Conservation (phyloP, 2,888 invertebrate genomes). For the Chalcis sispes region DNA sequence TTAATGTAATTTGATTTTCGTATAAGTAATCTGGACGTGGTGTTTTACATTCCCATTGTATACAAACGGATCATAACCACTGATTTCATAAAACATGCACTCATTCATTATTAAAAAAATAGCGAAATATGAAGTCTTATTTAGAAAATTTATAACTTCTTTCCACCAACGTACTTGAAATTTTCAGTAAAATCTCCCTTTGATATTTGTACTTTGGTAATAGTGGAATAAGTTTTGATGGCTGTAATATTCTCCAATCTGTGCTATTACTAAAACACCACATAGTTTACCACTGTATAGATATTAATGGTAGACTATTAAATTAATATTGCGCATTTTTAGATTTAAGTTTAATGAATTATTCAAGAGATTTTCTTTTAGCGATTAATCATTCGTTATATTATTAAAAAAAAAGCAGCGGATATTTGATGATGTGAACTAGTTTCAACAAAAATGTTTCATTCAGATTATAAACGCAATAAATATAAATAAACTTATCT, state of each 20-base stretch:
- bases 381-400: conserved; percentile 51
- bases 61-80: conserved; percentile 54
- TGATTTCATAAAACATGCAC: conserved; percentile 51
- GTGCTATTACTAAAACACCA: conserved; percentile 26
- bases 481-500: conserved; percentile 61
- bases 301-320: conserved; percentile 49
- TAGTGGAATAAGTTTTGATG: conserved; percentile 9
- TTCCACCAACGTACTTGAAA: conserved; percentile 44
- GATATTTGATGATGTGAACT: conserved; percentile 59
- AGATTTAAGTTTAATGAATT: conserved; percentile 57
- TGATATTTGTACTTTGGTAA: conserved; percentile 55
- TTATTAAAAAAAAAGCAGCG: conserved; percentile 51
- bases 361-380: conserved; percentile 53
- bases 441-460: conserved; percentile 65
- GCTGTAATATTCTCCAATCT: conserved; percentile 17
- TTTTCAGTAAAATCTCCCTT: conserved; percentile 44
- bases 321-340: conserved; percentile 54
- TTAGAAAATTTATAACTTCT: conserved; percentile 47
- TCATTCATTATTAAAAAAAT: conserved; percentile 56
- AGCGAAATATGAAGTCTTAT: conserved; percentile 45
- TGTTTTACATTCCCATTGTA: conserved; percentile 71
- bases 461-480: conserved; percentile 62
- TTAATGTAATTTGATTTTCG: conserved; percentile 68
- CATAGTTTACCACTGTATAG: conserved; percentile 50
- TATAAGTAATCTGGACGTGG: conserved; percentile 67